Conservation (phyloP, 2,113 vertebrate species). For the Xyliphius kryptos region DNA sequence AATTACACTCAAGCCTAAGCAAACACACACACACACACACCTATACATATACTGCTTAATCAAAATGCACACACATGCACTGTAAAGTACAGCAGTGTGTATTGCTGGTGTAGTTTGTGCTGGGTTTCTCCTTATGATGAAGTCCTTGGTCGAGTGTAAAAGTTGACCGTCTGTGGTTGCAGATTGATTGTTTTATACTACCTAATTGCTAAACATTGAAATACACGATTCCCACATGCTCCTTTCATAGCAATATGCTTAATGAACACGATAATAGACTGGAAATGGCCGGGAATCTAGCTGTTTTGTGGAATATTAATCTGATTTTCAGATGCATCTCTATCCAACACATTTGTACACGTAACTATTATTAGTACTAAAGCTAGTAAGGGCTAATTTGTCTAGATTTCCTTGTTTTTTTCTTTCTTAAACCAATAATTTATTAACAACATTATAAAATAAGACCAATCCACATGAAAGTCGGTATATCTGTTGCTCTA, state of each 20-base stretch:
- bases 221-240: conserved; percentile 58
- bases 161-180: not conserved
- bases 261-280: conserved; percentile 37
- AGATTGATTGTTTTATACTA: conserved; percentile 55
- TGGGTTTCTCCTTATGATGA: not conserved
- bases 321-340: too few species aligned
- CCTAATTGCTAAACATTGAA: conserved; percentile 53
- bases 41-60: not conserved
- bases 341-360: too few species aligned
- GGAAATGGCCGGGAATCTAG: not conserved
- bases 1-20: conserved; percentile 20
- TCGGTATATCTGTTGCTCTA: too few species aligned
- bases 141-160: conserved; percentile 25
- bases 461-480: too few species aligned
- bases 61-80: not conserved
- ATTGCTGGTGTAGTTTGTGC: conserved; percentile 16
- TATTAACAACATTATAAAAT: too few species aligned
- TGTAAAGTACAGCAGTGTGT: conserved; percentile 15
- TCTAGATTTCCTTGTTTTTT: too few species aligned
- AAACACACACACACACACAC: conserved; percentile 12
- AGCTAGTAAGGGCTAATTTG: too few species aligned
- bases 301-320: too few species aligned
- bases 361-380: too few species aligned
- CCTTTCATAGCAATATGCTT: conserved; percentile 67
- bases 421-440: too few species aligned